These are phyloP conservation scores for Nebria brevicollis DNA, from an alignment of 2,888 invertebrate genomes.

Conservation along the genomic window DNA sequence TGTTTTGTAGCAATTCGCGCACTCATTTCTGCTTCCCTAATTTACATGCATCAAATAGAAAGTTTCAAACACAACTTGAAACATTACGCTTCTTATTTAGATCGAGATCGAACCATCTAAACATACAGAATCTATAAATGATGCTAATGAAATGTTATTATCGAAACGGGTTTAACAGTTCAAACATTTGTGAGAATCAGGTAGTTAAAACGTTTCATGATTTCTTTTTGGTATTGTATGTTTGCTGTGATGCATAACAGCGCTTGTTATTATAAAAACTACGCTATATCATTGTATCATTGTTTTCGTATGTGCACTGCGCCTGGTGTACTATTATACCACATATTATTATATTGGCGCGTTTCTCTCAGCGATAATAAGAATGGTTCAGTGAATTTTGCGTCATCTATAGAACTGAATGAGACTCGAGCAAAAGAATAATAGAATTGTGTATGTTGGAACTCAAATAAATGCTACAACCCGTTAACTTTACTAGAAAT, in stretches of 20 bases:
- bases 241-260: constrained; percentile 34
- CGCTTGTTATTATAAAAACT: background rate
- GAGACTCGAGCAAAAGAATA: background rate
- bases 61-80: background rate
- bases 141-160: background rate
- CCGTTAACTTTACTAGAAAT: background rate
- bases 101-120: background rate
- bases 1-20: background rate
- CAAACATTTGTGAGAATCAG: background rate
- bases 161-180: background rate
- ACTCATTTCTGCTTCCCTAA: constrained; percentile 13
- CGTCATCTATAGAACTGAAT: constrained; percentile 18
- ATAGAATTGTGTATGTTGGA: background rate
- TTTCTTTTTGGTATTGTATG: constrained; percentile 36
- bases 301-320: constrained; percentile 29
- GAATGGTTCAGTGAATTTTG: constrained; percentile 22
- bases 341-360: constrained; percentile 19
- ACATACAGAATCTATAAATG: background rate
- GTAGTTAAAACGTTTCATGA: background rate
- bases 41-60: constrained; percentile 2
- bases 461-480: background rate
- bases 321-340: constrained; percentile 21
- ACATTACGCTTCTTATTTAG: constrained; percentile 1
- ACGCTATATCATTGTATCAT: constrained; percentile 28
- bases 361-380: constrained; percentile 37